phyloP scores from a whole-genome alignment of 1,140 invertebrate species.

The Subanguina moxae region DNA sequence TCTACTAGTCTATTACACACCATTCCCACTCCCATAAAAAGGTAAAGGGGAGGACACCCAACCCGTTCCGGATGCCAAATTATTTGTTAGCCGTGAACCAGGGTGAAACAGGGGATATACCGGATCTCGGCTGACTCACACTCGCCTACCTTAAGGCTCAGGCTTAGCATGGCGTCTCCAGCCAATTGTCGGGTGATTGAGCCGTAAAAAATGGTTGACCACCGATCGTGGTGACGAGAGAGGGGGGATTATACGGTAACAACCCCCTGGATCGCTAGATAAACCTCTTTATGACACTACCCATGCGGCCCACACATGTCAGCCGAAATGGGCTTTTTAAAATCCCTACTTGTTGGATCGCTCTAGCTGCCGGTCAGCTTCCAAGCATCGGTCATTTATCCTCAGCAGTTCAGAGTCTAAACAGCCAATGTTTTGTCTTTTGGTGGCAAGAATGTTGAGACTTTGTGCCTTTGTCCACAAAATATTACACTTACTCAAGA shows the following conservation, averaged over 20 bases:
- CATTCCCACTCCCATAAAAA: neutral
- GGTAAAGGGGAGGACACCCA: neutral
- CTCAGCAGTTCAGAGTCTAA: slow-evolving; percentile 24
- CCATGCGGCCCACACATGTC: too few species aligned
- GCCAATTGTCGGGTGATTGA: too few species aligned
- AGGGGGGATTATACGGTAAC: too few species aligned
- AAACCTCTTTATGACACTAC: too few species aligned
- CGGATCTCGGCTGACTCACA: neutral
- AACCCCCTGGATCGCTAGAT: too few species aligned
- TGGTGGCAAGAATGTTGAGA: too few species aligned
- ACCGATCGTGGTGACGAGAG: too few species aligned
- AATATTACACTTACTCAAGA: slow-evolving; percentile 11
- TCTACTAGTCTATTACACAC: neutral
- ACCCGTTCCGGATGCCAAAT: neutral
- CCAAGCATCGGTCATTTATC: slow-evolving; percentile 21
- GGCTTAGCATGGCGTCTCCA: too few species aligned
- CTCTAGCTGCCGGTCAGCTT: slow-evolving; percentile 21
- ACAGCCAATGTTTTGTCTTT: neutral
- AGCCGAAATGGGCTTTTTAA: too few species aligned
- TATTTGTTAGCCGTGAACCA: neutral
- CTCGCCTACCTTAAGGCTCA: too few species aligned
- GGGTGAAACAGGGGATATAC: neutral
- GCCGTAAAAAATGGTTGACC: too few species aligned
- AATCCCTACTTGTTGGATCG: slow-evolving; percentile 21
- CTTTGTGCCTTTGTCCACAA: too few species aligned